Conservation (phyloP, 2,888 invertebrate species). For the Patella pellucida region DNA sequence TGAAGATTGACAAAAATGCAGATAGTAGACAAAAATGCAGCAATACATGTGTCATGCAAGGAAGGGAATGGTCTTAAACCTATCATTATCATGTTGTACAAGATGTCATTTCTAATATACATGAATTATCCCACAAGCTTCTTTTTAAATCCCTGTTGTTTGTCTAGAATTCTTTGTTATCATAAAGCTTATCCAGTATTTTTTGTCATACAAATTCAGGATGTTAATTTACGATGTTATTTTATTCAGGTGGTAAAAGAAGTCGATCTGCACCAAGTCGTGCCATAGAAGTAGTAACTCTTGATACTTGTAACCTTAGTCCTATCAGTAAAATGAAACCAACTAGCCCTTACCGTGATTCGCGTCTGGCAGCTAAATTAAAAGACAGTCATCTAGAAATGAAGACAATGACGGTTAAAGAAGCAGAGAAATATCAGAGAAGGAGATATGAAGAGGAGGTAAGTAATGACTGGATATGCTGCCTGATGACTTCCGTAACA, state of each 20-base stretch:
- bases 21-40: no score
- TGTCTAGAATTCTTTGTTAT: no score
- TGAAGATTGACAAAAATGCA: no score
- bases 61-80: no score
- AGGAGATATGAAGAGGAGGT: constrained; percentile 71
- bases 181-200: no score
- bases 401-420: constrained; percentile 73
- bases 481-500: no score
- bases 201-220: no score
- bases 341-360: constrained; percentile 47
- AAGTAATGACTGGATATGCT: neutral
- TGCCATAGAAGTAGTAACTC: constrained; percentile 58
- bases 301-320: constrained; percentile 46
- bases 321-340: constrained; percentile 46
- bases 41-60: no score
- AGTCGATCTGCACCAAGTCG: constrained; percentile 68
- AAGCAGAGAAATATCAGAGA: constrained; percentile 74
- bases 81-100: no score
- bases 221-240: neutral
- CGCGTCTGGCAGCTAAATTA: constrained; percentile 40
- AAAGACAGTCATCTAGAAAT: constrained; percentile 65
- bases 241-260: constrained; percentile 51
- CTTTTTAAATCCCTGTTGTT: no score
- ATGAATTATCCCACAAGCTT: no score
- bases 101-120: no score